Percentiles rank a stretch among this genome's conserved stretches.
Conservation (phyloP, 2,888 invertebrate species). For the Polydesmus complanatus region DNA sequence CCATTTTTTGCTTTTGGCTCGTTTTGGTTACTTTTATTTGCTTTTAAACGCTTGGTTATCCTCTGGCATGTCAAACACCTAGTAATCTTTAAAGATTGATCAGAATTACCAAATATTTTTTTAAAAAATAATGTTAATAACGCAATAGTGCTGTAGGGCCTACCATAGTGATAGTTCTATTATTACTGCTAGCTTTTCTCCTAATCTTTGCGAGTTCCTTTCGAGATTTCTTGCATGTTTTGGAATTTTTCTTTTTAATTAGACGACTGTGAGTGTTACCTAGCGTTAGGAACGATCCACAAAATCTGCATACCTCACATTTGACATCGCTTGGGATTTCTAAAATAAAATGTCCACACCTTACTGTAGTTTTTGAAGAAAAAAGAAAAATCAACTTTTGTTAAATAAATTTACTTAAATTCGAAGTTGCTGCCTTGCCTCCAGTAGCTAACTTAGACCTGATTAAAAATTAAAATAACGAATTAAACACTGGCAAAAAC, state of each 20-base stretch:
- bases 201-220: background rate
- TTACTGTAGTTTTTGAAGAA: too few species aligned
- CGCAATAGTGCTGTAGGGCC: background rate
- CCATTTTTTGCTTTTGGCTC: background rate
- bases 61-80: slow-evolving; percentile 1
- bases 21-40: background rate
- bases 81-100: background rate
- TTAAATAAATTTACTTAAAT: too few species aligned
- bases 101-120: background rate
- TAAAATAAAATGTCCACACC: too few species aligned
- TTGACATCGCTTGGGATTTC: too few species aligned
- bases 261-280: slow-evolving; percentile 1
- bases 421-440: too few species aligned
- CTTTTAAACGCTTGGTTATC: background rate
- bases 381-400: too few species aligned
- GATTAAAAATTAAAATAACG: too few species aligned
- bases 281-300: slow-evolving; percentile 1
- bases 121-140: background rate
- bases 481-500: too few species aligned
- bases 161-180: background rate
- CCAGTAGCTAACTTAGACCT: too few species aligned
- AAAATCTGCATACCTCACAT: background rate
- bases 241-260: background rate
- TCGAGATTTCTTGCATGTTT: background rate
- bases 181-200: background rate